phyloP scores from a whole-genome alignment of 2,113 vertebrate species.

The Callipepla squamata region DNA sequence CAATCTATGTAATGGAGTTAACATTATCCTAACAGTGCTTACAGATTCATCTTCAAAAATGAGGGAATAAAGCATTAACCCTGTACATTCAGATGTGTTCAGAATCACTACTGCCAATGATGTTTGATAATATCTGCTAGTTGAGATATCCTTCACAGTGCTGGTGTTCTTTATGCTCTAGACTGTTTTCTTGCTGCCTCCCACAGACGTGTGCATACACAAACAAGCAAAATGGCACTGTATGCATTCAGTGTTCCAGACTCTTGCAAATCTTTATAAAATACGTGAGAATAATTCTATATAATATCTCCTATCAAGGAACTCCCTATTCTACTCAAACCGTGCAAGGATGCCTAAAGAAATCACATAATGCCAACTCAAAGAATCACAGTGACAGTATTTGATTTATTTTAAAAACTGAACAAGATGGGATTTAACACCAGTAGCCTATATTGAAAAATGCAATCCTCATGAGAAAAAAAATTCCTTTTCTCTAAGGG shows the following conservation, averaged over 20 bases:
- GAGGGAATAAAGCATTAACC: not conserved
- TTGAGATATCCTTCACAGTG: accelerated
- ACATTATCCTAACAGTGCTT: not conserved
- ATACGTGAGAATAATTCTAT: not conserved
- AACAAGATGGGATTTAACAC: not conserved
- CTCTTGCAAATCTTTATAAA: not conserved
- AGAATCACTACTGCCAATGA: not conserved
- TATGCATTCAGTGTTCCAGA: not conserved
- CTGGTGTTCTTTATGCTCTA: not conserved
- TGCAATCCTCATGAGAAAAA: not conserved
- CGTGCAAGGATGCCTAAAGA: not conserved
- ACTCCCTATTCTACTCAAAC: not conserved
- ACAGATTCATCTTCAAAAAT: not conserved
- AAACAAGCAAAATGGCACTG: not conserved
- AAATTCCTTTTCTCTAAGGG: not conserved
- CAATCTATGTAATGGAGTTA: not conserved
- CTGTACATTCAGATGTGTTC: not conserved
- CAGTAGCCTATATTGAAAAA: not conserved
- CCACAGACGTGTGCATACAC: not conserved
- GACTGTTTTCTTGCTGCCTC: not conserved
- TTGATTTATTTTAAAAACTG: not conserved
- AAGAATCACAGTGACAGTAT: not conserved
- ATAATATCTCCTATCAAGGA: not conserved
- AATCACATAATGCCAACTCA: not conserved
- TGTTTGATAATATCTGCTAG: not conserved